Conservation (phyloP, 2,888 invertebrate genomes). For the Drosophila tripunctata region DNA sequence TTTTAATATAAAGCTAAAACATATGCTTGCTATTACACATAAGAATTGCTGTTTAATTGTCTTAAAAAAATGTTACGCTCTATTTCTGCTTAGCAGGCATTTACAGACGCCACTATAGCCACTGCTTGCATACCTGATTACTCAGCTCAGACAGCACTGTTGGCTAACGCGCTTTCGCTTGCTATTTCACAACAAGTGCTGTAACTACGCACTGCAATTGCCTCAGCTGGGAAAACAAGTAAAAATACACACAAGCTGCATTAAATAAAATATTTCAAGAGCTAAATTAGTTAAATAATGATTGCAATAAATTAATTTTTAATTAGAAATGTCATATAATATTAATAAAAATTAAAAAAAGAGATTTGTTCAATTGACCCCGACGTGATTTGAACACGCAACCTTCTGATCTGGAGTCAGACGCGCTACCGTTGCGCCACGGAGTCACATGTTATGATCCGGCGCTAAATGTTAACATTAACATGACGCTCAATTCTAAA, state of each 20-base stretch:
- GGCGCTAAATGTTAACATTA: slow-evolving; percentile 21
- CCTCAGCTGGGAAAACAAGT: too few species aligned
- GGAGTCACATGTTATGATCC: slow-evolving; percentile 46
- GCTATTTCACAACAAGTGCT: too few species aligned
- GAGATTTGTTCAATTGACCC: slow-evolving; percentile 21
- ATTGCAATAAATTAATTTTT: not conserved
- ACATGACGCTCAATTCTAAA: not conserved
- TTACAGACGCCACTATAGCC: not conserved
- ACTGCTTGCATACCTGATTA: slow-evolving; percentile 6
- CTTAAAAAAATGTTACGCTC: too few species aligned
- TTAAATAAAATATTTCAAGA: not conserved
- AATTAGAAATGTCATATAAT: not conserved
- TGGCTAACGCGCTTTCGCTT: not conserved
- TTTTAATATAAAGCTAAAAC: too few species aligned
- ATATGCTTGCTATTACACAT: too few species aligned
- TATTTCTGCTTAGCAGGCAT: not conserved
- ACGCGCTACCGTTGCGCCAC: slow-evolving; percentile 63
- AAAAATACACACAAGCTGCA: not conserved
- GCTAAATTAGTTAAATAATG: not conserved
- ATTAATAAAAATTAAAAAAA: slow-evolving; percentile 6
- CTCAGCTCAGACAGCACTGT: not conserved
- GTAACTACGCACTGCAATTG: not conserved
- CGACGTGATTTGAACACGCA: slow-evolving; percentile 63
- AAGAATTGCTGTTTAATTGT: too few species aligned
- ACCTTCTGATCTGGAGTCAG: slow-evolving; percentile 63